Evolutionary conservation across 2,113 vertebrate species (phyloP).

Genomic region (Callaeas wilsoni): DNA sequence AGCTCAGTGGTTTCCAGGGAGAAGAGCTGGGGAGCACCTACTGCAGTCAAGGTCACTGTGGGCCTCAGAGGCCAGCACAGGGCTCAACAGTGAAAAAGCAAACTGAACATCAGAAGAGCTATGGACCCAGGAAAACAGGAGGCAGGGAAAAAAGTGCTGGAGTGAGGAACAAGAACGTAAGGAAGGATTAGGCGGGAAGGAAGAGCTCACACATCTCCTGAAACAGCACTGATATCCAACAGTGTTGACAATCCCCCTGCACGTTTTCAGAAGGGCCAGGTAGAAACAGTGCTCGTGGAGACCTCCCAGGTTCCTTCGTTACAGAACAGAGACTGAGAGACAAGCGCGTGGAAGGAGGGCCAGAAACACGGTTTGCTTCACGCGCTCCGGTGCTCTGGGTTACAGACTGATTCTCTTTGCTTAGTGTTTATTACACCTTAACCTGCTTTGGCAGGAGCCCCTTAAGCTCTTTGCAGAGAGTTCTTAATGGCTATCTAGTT

Average conservation of each 20-base stretch:
- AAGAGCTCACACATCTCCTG: neutral
- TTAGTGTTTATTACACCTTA: neutral
- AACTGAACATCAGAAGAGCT: neutral
- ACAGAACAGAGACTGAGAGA: neutral
- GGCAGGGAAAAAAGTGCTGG: neutral
- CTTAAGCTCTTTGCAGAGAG: neutral
- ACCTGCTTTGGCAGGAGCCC: neutral
- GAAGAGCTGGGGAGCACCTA: neutral
- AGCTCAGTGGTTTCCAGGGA: neutral
- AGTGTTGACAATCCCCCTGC: neutral
- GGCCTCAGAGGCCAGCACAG: neutral
- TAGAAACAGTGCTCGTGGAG: neutral
- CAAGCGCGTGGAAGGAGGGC: neutral
- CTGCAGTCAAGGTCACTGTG: neutral
- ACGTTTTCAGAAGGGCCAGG: neutral
- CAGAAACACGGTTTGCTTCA: neutral
- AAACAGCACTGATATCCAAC: neutral
- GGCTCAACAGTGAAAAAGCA: neutral
- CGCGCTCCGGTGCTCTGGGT: rapidly evolving
- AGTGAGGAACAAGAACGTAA: neutral
- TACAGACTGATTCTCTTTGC: neutral
- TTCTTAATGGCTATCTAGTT: neutral
- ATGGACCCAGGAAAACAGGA: neutral
- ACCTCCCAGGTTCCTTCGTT: neutral
- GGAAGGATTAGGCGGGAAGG: neutral